Evolutionary conservation across 2,888 invertebrate species (phyloP).

Genomic region (Caenorhabditis sp.): DNA sequence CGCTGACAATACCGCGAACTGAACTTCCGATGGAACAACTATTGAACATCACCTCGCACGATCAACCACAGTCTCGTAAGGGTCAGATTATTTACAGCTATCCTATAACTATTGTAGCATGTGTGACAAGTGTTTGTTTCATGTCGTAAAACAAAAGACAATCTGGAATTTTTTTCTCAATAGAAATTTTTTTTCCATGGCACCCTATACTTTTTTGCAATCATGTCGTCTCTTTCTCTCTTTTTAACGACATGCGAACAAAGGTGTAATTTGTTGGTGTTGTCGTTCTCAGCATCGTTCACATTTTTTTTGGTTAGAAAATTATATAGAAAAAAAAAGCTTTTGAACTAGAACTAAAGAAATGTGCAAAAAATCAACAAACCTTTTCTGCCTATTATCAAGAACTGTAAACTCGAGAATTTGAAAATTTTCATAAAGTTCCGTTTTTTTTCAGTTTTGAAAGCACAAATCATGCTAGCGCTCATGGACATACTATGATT

Average conservation of each 20-base stretch:
- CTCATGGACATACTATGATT: too few species aligned
- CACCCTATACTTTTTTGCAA: background rate
- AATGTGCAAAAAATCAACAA: too few species aligned
- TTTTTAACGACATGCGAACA: background rate
- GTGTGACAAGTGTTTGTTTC: background rate
- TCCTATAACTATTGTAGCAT: too few species aligned
- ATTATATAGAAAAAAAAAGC: background rate
- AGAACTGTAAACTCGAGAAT: too few species aligned
- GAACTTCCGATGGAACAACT: slow-evolving; percentile 99
- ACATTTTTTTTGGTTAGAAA: background rate
- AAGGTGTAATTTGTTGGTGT: slow-evolving; percentile 18
- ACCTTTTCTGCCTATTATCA: too few species aligned
- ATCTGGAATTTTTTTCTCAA: background rate
- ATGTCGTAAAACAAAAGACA: background rate
- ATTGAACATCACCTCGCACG: slow-evolving; percentile 83
- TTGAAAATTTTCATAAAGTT: too few species aligned
- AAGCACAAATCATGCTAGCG: too few species aligned
- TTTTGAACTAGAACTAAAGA: background rate
- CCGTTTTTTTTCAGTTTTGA: too few species aligned
- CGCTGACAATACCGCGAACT: slow-evolving; percentile 97
- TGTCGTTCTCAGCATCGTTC: background rate
- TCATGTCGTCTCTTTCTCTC: background rate
- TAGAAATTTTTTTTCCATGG: slow-evolving; percentile 2
- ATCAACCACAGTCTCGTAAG: slow-evolving; percentile 58
- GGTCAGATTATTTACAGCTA: slow-evolving; percentile 48